These are phyloP conservation scores for Apostichopus californicus DNA, from an alignment of 35 echinoderm and acorn worm genomes.

Conservation along the genomic window DNA sequence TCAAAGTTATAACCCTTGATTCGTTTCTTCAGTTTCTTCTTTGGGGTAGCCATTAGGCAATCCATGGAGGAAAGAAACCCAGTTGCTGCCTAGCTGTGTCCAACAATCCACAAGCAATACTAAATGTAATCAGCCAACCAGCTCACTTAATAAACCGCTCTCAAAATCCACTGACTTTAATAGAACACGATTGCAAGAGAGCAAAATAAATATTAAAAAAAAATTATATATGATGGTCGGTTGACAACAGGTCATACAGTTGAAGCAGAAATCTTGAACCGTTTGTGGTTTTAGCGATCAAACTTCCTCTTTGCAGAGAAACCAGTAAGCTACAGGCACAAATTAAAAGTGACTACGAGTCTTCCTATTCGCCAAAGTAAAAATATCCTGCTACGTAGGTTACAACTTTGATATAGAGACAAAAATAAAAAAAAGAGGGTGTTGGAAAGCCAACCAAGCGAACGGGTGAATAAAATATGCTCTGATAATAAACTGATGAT, in stretches of 20 bases:
- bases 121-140: not conserved
- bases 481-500: slow-evolving; percentile 9
- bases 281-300: not conserved
- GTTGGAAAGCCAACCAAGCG: not conserved
- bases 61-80: not conserved
- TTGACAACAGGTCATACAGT: not conserved
- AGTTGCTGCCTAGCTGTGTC: not conserved
- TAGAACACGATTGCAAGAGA: not conserved
- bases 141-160: not conserved
- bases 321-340: too few relatives aligned
- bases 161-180: not conserved
- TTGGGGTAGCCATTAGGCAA: slow-evolving; percentile 26
- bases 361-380: too few relatives aligned
- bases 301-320: not conserved
- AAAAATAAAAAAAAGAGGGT: not conserved
- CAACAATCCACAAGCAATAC: not conserved
- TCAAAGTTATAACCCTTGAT: slow-evolving; percentile 16
- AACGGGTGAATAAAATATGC: not conserved
- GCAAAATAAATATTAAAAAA: not conserved
- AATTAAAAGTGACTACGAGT: too few relatives aligned
- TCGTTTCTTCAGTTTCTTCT: slow-evolving; percentile 29
- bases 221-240: not conserved
- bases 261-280: not conserved
- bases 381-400: too few relatives aligned
- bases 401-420: not conserved